Base-by-base conservation (phyloP, 2,113 vertebrate species). In the Rhinolophus ferrumequinum region DNA sequence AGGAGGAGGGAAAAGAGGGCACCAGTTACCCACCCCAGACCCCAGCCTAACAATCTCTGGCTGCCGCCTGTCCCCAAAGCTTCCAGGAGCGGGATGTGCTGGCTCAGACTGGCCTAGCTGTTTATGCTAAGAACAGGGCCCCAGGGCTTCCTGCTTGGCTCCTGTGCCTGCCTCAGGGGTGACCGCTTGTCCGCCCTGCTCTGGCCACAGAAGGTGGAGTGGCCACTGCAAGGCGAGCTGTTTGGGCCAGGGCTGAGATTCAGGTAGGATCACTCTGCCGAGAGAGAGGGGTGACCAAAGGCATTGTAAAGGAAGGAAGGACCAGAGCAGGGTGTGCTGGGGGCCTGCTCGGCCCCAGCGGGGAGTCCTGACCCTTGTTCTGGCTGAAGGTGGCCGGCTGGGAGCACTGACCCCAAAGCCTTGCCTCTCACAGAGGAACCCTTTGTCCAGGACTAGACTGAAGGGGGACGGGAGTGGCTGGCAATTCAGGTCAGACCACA, bases 141-240 rank as follows among this genome's bases (percentile, higher is more conserved):
- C 35, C 88, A 19, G 88, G 75, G n/a, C 93, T 95, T 92, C 93
- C 93, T 75, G 69, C 41, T 94, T 38, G 67, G 73, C 41, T 21
- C 26, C 30, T 70, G 85, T 75, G 85, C 95, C 79, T 95, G 41
- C n/a, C 47, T 3, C 41, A 77, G 50, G 41, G 44, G 38, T 0
- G 0, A 30, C 33, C 41, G 15, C 14, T 44, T 44, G 26, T 47
- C 13, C 54, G 81, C 64, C 26, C 30, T 64, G 47, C 69, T 75
- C 41, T 62, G 22, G 85, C 22, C 92, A 44, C 70, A 81, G 75
- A 92, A 58, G 90, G 87, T 38, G 28, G 67, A 67, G 50, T 2
- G 41, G 94, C 30, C 1, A 4, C 87, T 62, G 21, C 87, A 41
- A 72, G 92, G 94, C 95, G 84, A 94, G 67, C 38, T 47, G 13